Evolutionary conservation across 2,113 vertebrate species (phyloP).

Genomic region (Cyphomyrus discorhynchus): DNA sequence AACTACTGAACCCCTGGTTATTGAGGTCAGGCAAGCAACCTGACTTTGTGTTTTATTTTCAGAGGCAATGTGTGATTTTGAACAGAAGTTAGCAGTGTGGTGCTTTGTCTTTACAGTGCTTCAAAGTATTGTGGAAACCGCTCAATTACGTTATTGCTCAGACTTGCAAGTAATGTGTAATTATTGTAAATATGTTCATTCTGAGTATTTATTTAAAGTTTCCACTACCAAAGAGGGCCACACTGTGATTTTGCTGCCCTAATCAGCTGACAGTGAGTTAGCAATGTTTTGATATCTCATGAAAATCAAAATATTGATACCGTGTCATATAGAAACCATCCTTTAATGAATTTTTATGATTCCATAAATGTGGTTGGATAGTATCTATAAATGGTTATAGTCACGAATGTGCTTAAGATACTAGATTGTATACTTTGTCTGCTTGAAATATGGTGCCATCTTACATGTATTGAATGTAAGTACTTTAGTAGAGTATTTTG

Average conservation of each 20-base stretch:
- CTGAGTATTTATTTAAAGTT: background rate
- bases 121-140: background rate
- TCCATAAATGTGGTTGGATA: background rate
- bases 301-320: background rate
- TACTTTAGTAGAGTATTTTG: background rate
- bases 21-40: conserved; percentile 68
- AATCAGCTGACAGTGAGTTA: background rate
- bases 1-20: conserved; percentile 82
- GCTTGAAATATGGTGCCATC: background rate
- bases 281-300: background rate
- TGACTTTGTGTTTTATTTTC: background rate
- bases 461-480: background rate
- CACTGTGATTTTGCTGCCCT: background rate
- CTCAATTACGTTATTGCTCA: background rate
- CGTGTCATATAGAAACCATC: background rate
- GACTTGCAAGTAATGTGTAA: background rate
- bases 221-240: background rate
- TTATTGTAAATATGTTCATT: background rate
- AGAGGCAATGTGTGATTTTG: background rate
- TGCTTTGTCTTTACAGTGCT: background rate
- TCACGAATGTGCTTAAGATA: background rate
- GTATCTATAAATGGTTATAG: background rate
- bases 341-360: background rate
- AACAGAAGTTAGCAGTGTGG: background rate
- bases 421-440: background rate